Conservation (phyloP, 2,888 invertebrate species). For the Sycophila texana region DNA sequence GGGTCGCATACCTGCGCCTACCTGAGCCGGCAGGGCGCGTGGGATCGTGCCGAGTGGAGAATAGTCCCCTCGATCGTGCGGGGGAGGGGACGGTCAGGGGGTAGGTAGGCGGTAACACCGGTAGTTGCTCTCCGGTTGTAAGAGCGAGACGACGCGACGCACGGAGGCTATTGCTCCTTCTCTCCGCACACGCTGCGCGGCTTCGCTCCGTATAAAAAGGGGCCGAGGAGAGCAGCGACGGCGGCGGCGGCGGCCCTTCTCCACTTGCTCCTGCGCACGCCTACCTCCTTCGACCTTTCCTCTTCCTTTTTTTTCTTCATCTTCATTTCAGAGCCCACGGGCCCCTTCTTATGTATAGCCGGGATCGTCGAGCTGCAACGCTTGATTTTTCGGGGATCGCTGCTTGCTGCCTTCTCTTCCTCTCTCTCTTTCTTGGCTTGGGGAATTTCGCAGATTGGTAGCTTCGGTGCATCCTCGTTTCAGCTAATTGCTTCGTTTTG, state of each 20-base stretch:
- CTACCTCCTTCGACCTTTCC: background rate
- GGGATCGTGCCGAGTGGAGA: conserved; percentile 43
- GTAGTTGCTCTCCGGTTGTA: conserved; percentile 53
- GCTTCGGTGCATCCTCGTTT: too few relatives aligned
- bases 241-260: background rate
- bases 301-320: conserved; percentile 15
- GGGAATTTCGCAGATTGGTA: too few relatives aligned
- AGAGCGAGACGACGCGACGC: conserved; percentile 50
- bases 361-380: background rate
- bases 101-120: conserved; percentile 51
- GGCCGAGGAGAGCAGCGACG: background rate
- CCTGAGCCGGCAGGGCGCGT: conserved; percentile 17
- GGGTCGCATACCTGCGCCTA: conserved; percentile 41
- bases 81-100: conserved; percentile 9
- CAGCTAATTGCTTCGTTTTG: too few relatives aligned
- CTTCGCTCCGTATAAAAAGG: too few relatives aligned
- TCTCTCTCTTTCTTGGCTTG: background rate
- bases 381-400: background rate
- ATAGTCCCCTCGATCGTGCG: background rate
- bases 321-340: too few relatives aligned
- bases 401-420: background rate
- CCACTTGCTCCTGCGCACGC: background rate
- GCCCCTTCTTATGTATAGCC: background rate
- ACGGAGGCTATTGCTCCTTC: conserved; percentile 54
- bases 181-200: background rate